Percentiles rank a stretch among this genome's conserved stretches.
phyloP scores from a whole-genome alignment of 2,113 vertebrate species.

The Ascaphus truei region DNA sequence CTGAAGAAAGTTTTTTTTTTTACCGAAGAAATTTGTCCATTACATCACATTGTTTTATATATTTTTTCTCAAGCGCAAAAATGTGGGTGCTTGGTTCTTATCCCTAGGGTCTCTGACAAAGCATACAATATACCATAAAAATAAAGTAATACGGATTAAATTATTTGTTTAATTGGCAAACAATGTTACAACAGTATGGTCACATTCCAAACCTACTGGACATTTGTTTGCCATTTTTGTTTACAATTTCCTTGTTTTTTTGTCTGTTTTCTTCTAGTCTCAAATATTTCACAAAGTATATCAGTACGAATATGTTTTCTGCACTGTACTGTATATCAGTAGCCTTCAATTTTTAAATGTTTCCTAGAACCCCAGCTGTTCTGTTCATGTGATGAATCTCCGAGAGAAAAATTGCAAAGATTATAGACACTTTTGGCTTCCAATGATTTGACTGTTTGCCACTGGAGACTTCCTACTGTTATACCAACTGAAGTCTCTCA shows the following conservation, averaged over 20 bases:
- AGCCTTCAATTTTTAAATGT: constrained; percentile 33
- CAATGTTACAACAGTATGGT: too few species aligned
- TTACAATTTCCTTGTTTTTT: neutral
- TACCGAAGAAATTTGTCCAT: too few species aligned
- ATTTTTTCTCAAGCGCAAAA: too few species aligned
- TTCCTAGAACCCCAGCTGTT: constrained; percentile 40
- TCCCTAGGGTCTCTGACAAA: too few species aligned
- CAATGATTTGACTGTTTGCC: constrained; percentile 32
- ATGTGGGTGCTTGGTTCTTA: too few species aligned
- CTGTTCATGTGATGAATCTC: constrained; percentile 27
- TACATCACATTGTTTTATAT: too few species aligned
- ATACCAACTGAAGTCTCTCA: constrained; percentile 35
- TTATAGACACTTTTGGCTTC: neutral
- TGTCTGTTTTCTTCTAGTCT: neutral
- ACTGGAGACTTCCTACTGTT: constrained; percentile 24
- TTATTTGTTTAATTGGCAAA: too few species aligned
- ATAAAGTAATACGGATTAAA: too few species aligned
- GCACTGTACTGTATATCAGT: constrained; percentile 40
- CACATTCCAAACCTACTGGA: too few species aligned
- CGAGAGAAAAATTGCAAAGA: constrained; percentile 40
- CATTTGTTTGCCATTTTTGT: too few species aligned
- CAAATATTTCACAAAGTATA: neutral
- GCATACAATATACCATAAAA: too few species aligned
- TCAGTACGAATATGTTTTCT: constrained; percentile 15
- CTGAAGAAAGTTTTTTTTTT: too few species aligned